These are phyloP conservation scores for Chouioia cunea DNA, from an alignment of 2,888 invertebrate species.

Conservation along the genomic window DNA sequence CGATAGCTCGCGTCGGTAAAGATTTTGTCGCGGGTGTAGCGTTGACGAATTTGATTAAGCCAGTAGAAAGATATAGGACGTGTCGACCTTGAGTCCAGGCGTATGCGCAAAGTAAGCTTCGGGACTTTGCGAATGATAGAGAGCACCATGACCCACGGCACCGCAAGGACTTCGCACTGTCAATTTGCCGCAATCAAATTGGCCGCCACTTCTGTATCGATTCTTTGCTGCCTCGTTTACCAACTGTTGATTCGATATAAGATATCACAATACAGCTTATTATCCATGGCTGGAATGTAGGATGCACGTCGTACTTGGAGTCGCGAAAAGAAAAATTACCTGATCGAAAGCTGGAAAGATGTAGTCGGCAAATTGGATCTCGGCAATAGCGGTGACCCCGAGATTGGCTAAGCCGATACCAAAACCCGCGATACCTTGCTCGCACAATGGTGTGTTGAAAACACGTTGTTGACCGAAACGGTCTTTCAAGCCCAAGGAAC, in stretches of 20 bases:
- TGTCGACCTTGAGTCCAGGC: slow-evolving; percentile 90
- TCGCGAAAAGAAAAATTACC: slow-evolving; percentile 68
- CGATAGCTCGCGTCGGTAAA: too few relatives aligned
- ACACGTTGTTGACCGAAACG: slow-evolving; percentile 94
- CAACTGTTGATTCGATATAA: slow-evolving; percentile 69
- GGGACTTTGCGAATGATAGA: slow-evolving; percentile 98
- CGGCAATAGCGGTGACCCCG: slow-evolving; percentile 95
- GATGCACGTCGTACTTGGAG: too few relatives aligned
- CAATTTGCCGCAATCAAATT: slow-evolving; percentile 89
- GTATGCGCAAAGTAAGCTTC: slow-evolving; percentile 98
- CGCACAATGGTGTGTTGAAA: slow-evolving; percentile 96
- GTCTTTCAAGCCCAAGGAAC: slow-evolving; percentile 91
- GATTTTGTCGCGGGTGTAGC: too few relatives aligned
- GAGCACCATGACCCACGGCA: slow-evolving; percentile 98
- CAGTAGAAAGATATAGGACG: not conserved
- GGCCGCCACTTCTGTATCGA: slow-evolving; percentile 92
- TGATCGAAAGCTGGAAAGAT: slow-evolving; percentile 99
- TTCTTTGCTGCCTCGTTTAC: slow-evolving; percentile 95
- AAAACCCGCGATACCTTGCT: slow-evolving; percentile 98
- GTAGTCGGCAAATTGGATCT: slow-evolving; percentile 99
- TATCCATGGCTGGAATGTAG: too few relatives aligned
- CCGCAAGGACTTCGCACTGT: slow-evolving; percentile 94
- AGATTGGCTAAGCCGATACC: slow-evolving; percentile 93
- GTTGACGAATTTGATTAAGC: too few relatives aligned
- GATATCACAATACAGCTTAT: too few relatives aligned